A percentile compares a stretch with the other conserved stretches of the same genome.
Conservation (phyloP, 2,797 vertebrate genomes). For the Diglossa cyanea region DNA sequence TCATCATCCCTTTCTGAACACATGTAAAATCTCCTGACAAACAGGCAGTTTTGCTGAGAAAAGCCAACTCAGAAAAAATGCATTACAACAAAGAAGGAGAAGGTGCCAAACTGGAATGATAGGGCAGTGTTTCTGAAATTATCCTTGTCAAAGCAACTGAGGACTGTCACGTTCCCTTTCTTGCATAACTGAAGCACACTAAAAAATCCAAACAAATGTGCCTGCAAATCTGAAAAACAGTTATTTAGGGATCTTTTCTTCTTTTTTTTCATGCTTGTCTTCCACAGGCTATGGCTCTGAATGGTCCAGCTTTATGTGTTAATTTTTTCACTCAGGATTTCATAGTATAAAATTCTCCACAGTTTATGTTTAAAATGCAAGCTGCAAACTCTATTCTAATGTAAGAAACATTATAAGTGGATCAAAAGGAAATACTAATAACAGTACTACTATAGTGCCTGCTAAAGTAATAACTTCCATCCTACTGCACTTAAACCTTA, state of each 20-base stretch:
- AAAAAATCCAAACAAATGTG: slow-evolving; percentile 34
- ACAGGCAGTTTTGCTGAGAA: neutral
- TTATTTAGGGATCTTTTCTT: neutral
- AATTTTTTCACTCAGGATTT: neutral
- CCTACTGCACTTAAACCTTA: neutral
- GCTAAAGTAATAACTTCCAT: slow-evolving; percentile 17
- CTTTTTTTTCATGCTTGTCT: neutral
- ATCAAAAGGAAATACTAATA: slow-evolving; percentile 42
- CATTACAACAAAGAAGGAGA: slow-evolving; percentile 30
- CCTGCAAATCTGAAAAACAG: slow-evolving; percentile 12
- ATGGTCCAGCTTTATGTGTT: neutral
- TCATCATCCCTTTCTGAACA: neutral
- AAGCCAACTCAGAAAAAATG: neutral
- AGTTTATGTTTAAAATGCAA: slow-evolving; percentile 26
- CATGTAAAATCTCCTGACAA: slow-evolving; percentile 1
- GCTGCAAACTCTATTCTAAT: slow-evolving; percentile 24
- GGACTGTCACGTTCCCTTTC: slow-evolving; percentile 27
- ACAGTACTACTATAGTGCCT: neutral
- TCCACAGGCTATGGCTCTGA: neutral
- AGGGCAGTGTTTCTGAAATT: slow-evolving; percentile 49
- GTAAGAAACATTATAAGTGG: slow-evolving; percentile 1
- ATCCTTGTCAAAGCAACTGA: slow-evolving; percentile 33
- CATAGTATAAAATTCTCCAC: neutral
- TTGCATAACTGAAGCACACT: slow-evolving; percentile 32
- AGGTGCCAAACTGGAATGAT: slow-evolving; percentile 35